These are phyloP conservation scores for Nezara viridula DNA, from an alignment of 2,888 invertebrate genomes.

Conservation along the genomic window DNA sequence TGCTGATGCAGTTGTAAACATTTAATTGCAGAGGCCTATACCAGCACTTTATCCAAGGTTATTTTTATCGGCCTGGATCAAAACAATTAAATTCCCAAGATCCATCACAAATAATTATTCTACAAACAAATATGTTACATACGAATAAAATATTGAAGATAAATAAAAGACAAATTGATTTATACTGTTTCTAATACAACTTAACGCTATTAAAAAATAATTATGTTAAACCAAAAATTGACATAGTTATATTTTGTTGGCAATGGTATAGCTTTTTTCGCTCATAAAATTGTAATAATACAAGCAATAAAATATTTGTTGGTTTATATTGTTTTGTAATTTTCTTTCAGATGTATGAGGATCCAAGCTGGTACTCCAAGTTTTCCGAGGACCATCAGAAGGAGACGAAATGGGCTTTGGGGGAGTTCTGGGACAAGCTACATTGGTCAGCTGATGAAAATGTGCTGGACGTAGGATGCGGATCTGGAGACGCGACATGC, in stretches of 20 bases:
- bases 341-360: slow-evolving; percentile 47
- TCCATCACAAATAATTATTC: background rate
- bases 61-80: background rate
- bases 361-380: slow-evolving; percentile 45
- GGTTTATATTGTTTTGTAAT: background rate
- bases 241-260: too few species aligned
- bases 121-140: background rate
- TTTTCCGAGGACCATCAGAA: slow-evolving; percentile 53
- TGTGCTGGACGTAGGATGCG: slow-evolving; percentile 58
- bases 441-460: slow-evolving; percentile 1
- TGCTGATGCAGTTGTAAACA: background rate
- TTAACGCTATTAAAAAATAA: too few species aligned
- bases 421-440: slow-evolving; percentile 9
- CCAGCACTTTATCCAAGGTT: background rate
- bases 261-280: too few species aligned
- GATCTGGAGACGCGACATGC: slow-evolving; percentile 50
- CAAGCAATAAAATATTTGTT: background rate
- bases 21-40: background rate
- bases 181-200: too few species aligned
- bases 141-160: too few species aligned
- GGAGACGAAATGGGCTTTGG: slow-evolving; percentile 46
- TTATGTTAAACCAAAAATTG: too few species aligned
- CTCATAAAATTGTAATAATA: too few species aligned
- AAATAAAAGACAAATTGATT: too few species aligned
- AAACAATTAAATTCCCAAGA: background rate